phyloP scores from a whole-genome alignment of 2,888 invertebrate species.

The Ophion obscuratus region DNA sequence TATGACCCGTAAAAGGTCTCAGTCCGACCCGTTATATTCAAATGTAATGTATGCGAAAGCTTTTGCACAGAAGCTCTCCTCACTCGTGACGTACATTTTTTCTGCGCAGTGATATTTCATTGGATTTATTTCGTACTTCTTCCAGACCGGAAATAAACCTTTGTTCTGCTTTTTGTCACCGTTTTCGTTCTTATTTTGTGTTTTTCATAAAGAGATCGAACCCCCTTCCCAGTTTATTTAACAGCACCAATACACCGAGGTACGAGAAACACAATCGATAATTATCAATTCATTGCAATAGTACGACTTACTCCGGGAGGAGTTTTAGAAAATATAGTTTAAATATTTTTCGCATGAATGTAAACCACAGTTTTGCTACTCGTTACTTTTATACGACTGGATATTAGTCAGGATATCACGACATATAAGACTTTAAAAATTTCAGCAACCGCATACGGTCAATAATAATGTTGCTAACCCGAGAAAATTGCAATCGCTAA shows the following conservation, averaged over 20 bases:
- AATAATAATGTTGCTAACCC: neutral
- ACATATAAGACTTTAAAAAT: no score
- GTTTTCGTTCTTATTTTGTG: neutral
- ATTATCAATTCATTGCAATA: neutral
- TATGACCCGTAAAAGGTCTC: neutral
- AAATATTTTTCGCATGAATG: neutral
- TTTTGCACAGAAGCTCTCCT: neutral
- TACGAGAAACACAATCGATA: neutral
- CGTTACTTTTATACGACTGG: no score
- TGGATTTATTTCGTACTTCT: neutral
- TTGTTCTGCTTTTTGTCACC: neutral
- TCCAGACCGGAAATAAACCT: neutral
- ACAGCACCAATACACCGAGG: neutral
- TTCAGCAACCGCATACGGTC: neutral
- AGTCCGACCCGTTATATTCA: neutral
- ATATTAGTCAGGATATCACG: no score
- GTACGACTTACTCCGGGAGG: neutral
- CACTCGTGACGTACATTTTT: neutral
- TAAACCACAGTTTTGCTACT: neutral
- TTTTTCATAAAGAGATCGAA: neutral
- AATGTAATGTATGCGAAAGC: neutral
- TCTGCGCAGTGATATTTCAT: neutral
- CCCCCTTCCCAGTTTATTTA: neutral
- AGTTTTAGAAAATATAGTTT: neutral
- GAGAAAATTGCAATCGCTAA: neutral